Evolutionary conservation across 1,140 invertebrate genomes (phyloP).

Genomic region (Bilobella aurantiaca): DNA sequence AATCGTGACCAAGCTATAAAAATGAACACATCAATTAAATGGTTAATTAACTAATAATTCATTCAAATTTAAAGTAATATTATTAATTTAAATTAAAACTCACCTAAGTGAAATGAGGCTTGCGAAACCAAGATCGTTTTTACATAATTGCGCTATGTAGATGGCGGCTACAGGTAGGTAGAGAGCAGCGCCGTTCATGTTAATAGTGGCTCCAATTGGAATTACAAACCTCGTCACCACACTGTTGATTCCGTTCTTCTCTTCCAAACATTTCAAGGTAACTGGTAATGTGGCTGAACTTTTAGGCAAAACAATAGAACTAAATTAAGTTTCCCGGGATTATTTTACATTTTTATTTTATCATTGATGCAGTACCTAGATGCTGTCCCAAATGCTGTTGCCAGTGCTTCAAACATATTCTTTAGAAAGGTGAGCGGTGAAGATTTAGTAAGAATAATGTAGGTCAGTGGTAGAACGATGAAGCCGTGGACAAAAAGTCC

Average conservation of each 20-base stretch:
- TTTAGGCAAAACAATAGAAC: slow-evolving; percentile 13
- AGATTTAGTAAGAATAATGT: slow-evolving; percentile 40
- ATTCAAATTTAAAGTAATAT: slow-evolving; percentile 42
- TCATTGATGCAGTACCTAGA: too few relatives aligned
- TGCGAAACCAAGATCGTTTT: slow-evolving; percentile 46
- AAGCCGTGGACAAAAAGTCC: slow-evolving; percentile 49
- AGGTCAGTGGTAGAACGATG: slow-evolving; percentile 45
- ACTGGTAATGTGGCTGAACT: slow-evolving; percentile 54
- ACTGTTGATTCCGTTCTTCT: slow-evolving; percentile 50
- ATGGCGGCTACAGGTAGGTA: slow-evolving; percentile 54
- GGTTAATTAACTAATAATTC: not conserved
- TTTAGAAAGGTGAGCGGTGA: slow-evolving; percentile 43
- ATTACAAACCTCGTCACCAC: slow-evolving; percentile 54
- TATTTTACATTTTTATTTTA: too few relatives aligned
- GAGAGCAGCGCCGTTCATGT: slow-evolving; percentile 49
- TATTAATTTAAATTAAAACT: slow-evolving; percentile 39
- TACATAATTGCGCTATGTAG: slow-evolving; percentile 60
- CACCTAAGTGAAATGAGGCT: slow-evolving; percentile 51
- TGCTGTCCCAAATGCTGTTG: slow-evolving; percentile 39
- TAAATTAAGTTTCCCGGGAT: not conserved
- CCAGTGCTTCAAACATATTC: slow-evolving; percentile 44
- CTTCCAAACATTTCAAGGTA: slow-evolving; percentile 53
- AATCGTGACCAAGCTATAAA: slow-evolving; percentile 50
- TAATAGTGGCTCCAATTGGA: slow-evolving; percentile 44
- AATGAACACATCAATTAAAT: too few relatives aligned